Evolutionary conservation across 2,113 vertebrate species (phyloP).

Genomic region (Noctilio leporinus): DNA sequence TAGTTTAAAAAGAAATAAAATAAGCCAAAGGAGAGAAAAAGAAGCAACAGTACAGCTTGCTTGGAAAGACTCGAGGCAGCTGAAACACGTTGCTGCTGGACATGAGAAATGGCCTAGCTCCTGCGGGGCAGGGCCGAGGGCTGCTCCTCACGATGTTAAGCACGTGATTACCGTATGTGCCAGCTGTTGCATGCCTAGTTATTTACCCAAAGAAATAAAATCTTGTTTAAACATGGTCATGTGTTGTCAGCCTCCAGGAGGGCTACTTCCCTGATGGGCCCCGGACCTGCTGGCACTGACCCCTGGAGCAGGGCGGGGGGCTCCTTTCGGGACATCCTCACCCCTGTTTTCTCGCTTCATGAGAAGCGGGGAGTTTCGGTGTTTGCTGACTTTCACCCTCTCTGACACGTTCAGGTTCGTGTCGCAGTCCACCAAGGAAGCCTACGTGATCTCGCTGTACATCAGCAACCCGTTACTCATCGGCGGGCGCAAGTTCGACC

Average conservation of each 20-base stretch:
- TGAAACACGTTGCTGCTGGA: no score
- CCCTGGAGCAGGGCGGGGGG: not conserved
- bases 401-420: constrained; percentile 83
- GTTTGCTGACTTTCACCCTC: not conserved
- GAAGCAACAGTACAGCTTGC: no score
- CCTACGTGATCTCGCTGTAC: constrained; percentile 97
- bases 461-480: constrained; percentile 96
- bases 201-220: no score
- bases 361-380: not conserved
- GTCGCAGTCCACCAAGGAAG: constrained; percentile 90
- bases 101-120: no score
- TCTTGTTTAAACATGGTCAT: no score
- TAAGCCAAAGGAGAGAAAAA: no score
- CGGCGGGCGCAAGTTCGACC: constrained; percentile 97
- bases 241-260: not conserved
- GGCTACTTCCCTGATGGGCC: not conserved
- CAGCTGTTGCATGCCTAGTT: no score
- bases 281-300: not conserved
- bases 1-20: no score
- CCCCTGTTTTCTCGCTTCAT: accelerated
- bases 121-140: no score
- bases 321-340: accelerated
- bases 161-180: no score
- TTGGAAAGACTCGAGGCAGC: no score
- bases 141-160: no score